Percentiles rank a stretch among this genome's conserved stretches.
These are phyloP conservation scores for Aegypius monachus DNA, from an alignment of 2,113 vertebrate species.

Conservation along the genomic window DNA sequence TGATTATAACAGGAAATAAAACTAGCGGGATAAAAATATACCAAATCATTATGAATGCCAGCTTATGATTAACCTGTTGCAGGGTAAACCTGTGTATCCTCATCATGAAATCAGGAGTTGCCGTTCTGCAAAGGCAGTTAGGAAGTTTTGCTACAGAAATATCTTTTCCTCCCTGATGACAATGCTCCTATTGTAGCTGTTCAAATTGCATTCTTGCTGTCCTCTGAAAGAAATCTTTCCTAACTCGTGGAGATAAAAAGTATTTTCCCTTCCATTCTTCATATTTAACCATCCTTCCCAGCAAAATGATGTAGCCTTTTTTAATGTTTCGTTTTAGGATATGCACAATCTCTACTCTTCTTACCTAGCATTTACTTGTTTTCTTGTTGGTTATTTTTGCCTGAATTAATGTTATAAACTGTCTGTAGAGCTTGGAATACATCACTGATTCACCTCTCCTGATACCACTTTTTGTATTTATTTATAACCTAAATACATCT, in stretches of 20 bases:
- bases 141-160: not conserved
- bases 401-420: not conserved
- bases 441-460: not conserved
- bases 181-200: not conserved
- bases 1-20: not conserved
- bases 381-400: not conserved
- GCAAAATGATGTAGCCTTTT: not conserved
- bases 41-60: not conserved
- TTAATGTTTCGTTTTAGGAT: not conserved
- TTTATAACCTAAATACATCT: not conserved
- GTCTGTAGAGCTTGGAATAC: not conserved
- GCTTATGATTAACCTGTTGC: not conserved
- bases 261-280: not conserved
- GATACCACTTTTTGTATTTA: not conserved
- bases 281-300: not conserved
- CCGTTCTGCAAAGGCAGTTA: not conserved
- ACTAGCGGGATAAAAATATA: not conserved
- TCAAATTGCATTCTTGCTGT: not conserved
- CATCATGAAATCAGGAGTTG: not conserved
- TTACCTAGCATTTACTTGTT: not conserved
- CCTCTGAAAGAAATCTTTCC: not conserved
- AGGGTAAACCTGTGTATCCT: not conserved
- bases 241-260: not conserved
- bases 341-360: not conserved
- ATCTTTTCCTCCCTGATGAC: not conserved